Base-by-base conservation (phyloP, 2,888 invertebrate species). In the Drosophila niveifrons region DNA sequence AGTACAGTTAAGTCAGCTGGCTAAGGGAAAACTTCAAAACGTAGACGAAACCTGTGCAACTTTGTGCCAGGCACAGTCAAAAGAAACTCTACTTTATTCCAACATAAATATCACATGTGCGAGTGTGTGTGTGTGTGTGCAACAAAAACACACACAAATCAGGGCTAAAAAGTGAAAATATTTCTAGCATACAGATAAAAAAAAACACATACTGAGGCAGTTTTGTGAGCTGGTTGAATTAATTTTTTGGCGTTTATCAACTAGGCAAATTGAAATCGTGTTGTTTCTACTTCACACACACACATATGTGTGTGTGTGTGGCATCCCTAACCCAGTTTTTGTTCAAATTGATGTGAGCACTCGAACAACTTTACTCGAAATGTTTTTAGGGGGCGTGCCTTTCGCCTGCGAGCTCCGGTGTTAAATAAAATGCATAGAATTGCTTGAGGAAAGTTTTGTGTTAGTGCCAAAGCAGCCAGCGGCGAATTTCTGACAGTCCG, bases 221-320 rank as follows among this genome's bases (percentile, higher is more conserved):
- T 75, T 77, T 67, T 69, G 41, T 61, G 66, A 70, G 69, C 69
- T 55, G 59, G 69, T 63, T 78, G 82, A 86, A 86, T 88, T 85
- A 85, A 85, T 85, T 86, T 80, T 83, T 75, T 58, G 72, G 78
- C 75, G 64, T 86, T 85, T 85, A 86, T 88, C 83, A 88, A 68
- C 74, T 65, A 66, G 78, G 75, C 75, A 84, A 84, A 84, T 84
- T 84, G 83, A 84, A 87, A 84, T 87, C 84, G 82, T 87, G 84
- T 85, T 53, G 18, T n/a, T 29, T 39, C 53, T 29, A 46, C 34
- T 34, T 2, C 34, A n/a, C 18, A 18, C 29, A 66, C 55, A 29
- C 18, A 11, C 34, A 4, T 47, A 18, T 52, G 11, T 23, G 46
- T 71, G 18, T 53, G 34, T 59, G 34, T 71, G 51, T 66, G 84